phyloP scores from a whole-genome alignment of 2,797 vertebrate species.

The Pangasius mekongensis region DNA sequence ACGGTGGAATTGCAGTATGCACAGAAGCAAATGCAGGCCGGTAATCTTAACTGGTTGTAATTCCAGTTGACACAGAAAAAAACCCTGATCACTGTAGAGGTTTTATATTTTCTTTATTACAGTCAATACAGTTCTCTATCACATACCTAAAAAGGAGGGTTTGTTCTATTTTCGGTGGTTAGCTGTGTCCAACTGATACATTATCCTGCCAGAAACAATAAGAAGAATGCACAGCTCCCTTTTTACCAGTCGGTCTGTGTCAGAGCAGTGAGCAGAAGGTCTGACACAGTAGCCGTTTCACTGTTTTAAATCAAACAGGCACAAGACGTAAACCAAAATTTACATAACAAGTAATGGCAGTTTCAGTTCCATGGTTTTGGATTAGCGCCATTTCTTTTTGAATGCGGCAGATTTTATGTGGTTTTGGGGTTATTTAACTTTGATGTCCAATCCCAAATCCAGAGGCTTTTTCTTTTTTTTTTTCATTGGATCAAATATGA shows the following conservation, averaged over 20 bases:
- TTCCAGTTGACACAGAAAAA: not conserved
- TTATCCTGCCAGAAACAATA: constrained; percentile 28
- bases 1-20: not conserved
- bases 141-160: not conserved
- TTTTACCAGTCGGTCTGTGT: not conserved
- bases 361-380: constrained; percentile 4
- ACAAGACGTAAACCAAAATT: not conserved
- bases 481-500: not conserved
- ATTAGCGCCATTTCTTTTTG: constrained; percentile 1
- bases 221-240: not conserved
- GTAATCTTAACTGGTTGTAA: not conserved
- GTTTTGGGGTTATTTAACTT: constrained; percentile 5
- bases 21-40: not conserved
- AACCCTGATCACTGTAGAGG: not conserved
- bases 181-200: constrained; percentile 24
- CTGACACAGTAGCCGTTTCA: constrained; percentile 10
- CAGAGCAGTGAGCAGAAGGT: not conserved
- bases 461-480: constrained; percentile 20
- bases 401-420: constrained; percentile 1
- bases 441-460: constrained; percentile 1
- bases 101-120: not conserved
- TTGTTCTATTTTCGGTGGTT: not conserved
- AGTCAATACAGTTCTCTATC: not conserved
- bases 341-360: not conserved
- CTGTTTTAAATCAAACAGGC: not conserved